Evolutionary conservation across 2,888 invertebrate genomes (phyloP), one percentile per base, ranked within the genome.

Genomic region (Thymelicus lineola): DNA sequence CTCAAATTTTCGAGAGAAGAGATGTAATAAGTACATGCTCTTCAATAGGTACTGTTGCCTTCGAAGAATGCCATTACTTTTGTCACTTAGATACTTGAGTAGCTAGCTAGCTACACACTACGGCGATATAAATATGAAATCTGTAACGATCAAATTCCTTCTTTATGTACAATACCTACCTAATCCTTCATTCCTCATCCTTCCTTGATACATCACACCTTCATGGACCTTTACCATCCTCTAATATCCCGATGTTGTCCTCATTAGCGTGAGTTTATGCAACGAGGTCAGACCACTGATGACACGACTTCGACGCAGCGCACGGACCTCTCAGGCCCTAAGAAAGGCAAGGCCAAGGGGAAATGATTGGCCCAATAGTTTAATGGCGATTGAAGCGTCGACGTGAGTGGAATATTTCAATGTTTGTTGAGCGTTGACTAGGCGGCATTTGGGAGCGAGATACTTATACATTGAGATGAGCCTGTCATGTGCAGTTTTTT

Each of bases 301-400:
- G 66, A 66, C 10, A 20, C 57, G 6, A 36, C 66, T 38, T 66
- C 66, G 20, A 66, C 59, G 14, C 59, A 59, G 48, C 66, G 46
- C 20, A 59, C 59, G 36, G 66, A 66, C 9, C 28, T 15, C 15
- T 28, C 59, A 10, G 64, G 17, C 14, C 20, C 66, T 20, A 66
- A 66, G 50, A 66, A 66, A 17, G 66, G 59, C 66, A 66, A 74
- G 68, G 71, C 57, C 68, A 76, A 76, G 66, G 68, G 73, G 60
- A 76, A 76, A 64, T 73, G 70, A 75, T 64, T 28, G 64, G 38
- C 28, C 53, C 20, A n/a, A 46, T 17, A 58, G 57, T 7, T 50
- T 53, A 36, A 48, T 42, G 57, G 42, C 46, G 35, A 28, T 12
- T 46, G 45, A 55, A 64, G 46, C 36, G 35, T 45, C 36, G 28